These are phyloP conservation scores for Microchirus variegatus DNA, from an alignment of 2,797 vertebrate species.

Conservation along the genomic window DNA sequence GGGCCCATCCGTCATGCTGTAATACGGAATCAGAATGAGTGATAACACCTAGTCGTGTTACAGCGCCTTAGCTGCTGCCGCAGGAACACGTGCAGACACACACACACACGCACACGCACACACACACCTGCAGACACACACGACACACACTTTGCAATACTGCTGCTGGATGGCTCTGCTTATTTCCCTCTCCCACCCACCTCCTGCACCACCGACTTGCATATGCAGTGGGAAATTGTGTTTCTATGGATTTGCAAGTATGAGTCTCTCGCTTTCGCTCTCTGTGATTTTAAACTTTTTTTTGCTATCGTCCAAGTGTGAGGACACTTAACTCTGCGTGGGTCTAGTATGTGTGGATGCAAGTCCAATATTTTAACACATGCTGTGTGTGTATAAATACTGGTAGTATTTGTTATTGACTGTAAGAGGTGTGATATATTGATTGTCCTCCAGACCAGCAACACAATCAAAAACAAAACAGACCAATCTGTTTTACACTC, in stretches of 20 bases:
- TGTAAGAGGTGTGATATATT: too few relatives aligned
- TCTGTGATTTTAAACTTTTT: slow-evolving; percentile 16
- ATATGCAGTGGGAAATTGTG: slow-evolving; percentile 66
- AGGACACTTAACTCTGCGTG: slow-evolving; percentile 8
- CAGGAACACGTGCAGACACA: slow-evolving; percentile 37
- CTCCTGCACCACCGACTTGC: slow-evolving; percentile 58
- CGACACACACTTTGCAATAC: slow-evolving; percentile 62
- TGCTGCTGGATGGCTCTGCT: slow-evolving; percentile 63
- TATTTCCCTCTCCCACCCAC: slow-evolving; percentile 63
- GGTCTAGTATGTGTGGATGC: not conserved
- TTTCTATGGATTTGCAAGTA: slow-evolving; percentile 65
- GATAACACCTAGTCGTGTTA: slow-evolving; percentile 87
- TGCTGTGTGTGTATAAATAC: not conserved
- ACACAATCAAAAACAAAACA: too few relatives aligned
- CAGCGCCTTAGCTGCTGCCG: slow-evolving; percentile 77
- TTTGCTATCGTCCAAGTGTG: slow-evolving; percentile 20
- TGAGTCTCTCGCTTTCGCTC: slow-evolving; percentile 13
- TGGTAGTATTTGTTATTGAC: too few relatives aligned
- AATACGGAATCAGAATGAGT: slow-evolving; percentile 94
- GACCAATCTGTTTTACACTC: too few relatives aligned
- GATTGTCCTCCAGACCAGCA: too few relatives aligned
- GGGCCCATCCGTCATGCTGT: slow-evolving; percentile 92
- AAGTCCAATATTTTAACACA: not conserved
- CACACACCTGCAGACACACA: slow-evolving; percentile 53
- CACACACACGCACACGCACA: slow-evolving; percentile 25